A percentile compares a stretch with the other conserved stretches of the same genome.
Conservation (phyloP, 1,140 invertebrate species). For the Chymomyza costata region DNA sequence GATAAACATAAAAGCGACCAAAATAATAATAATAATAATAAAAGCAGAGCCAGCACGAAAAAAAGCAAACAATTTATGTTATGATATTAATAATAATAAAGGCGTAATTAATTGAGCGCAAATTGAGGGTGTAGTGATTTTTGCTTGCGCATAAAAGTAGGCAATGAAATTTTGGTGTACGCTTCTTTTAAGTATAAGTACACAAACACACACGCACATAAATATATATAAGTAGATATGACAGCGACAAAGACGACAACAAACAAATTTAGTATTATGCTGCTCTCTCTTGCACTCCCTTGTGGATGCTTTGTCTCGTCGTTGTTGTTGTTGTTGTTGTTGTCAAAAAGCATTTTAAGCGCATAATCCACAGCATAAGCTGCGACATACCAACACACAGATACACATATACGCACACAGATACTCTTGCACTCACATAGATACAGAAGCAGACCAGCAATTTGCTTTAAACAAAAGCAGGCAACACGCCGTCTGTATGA, state of each 20-base stretch:
- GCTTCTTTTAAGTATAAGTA: too few relatives aligned
- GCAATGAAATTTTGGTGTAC: conserved; percentile 37
- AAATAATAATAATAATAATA: conserved; percentile 28
- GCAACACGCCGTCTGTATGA: too few relatives aligned
- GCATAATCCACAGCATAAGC: conserved; percentile 55
- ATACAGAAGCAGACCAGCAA: too few relatives aligned
- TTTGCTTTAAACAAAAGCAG: conserved; percentile 28
- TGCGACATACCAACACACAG: too few relatives aligned
- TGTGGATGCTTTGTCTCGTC: conserved; percentile 6
- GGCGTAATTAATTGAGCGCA: conserved; percentile 69
- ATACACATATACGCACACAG: conserved; percentile 59
- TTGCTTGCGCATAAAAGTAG: conserved; percentile 32
- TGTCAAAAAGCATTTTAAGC: conserved; percentile 71
- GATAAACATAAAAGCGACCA: conserved; percentile 43
- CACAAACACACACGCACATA: conserved; percentile 9
- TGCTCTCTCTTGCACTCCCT: conserved; percentile 16
- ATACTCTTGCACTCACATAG: background rate
- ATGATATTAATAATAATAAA: conserved; percentile 21
- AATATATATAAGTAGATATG: conserved; percentile 17
- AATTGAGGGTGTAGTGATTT: conserved; percentile 59
- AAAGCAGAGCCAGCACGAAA: conserved; percentile 4
- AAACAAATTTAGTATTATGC: conserved; percentile 60
- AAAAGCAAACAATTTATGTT: background rate
- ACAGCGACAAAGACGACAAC: conserved; percentile 16
- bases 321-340: conserved; percentile 31